Percentiles rank a stretch among this genome's conserved stretches.
phyloP scores from a whole-genome alignment of 2,888 invertebrate species.

The Penaeus monodon region DNA sequence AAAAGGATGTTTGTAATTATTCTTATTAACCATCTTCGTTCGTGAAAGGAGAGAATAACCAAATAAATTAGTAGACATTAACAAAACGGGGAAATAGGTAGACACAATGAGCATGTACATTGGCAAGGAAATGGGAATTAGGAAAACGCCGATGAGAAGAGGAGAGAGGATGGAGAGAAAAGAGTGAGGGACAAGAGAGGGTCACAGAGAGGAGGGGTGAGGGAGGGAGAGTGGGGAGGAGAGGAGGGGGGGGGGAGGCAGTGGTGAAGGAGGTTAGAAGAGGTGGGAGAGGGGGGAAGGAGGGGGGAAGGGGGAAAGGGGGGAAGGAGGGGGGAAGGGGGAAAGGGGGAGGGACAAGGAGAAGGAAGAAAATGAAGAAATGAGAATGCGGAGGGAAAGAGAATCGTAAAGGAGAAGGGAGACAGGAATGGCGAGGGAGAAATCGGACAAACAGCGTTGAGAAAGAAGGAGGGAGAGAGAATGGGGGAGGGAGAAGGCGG shows the following conservation, averaged over 20 bases:
- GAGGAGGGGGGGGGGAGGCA: not conserved
- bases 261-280: no score
- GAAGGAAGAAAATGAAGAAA: not conserved
- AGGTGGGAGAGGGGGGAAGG: no score
- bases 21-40: no score
- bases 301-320: not conserved
- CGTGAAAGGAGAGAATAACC: no score
- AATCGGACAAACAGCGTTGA: not conserved
- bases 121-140: not conserved
- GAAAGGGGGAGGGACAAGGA: not conserved
- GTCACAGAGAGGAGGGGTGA: not conserved
- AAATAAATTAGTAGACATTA: no score
- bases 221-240: not conserved
- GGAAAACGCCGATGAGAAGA: no score
- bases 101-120: not conserved
- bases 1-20: no score
- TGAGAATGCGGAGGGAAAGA: not conserved
- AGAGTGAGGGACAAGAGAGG: not conserved
- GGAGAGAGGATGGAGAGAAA: not conserved
- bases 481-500: not conserved
- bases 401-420: not conserved
- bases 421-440: not conserved
- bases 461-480: constrained; percentile 2
- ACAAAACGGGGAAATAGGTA: not conserved
- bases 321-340: not conserved